These are phyloP conservation scores for Tinamus major DNA, from an alignment of 2,797 vertebrate species.

Conservation along the genomic window DNA sequence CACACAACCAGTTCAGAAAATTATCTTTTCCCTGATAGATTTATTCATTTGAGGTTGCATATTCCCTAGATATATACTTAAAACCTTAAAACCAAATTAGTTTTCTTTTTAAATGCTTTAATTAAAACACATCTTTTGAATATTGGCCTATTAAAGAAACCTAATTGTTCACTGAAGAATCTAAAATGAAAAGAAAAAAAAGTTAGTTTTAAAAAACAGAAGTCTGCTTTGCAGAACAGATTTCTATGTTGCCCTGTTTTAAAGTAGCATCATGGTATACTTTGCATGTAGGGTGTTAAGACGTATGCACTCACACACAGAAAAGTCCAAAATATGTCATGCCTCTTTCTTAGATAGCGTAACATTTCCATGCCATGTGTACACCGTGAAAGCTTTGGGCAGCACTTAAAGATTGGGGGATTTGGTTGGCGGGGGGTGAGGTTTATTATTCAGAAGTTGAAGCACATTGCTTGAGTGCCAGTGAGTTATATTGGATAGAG, in stretches of 20 bases:
- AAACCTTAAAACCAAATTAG: neutral
- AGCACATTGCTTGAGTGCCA: neutral
- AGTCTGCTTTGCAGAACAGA: neutral
- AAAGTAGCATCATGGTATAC: neutral
- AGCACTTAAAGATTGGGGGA: neutral
- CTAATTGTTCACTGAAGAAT: neutral
- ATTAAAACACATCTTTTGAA: neutral
- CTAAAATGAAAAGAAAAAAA: neutral
- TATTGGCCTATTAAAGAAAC: neutral
- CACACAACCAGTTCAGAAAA: neutral
- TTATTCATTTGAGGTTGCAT: neutral
- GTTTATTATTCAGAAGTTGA: constrained; percentile 11
- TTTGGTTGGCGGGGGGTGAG: neutral
- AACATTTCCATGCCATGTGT: neutral
- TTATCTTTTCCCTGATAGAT: neutral
- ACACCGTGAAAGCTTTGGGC: neutral
- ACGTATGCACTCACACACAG: neutral
- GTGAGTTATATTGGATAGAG: neutral
- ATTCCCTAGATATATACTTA: neutral
- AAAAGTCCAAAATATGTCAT: neutral
- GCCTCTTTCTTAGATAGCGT: neutral
- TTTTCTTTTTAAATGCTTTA: neutral
- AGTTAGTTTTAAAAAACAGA: neutral
- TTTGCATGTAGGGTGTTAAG: neutral
- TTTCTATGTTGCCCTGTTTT: neutral